Base-by-base conservation (phyloP, 2,888 invertebrate genomes). In the Conops quadrifasciatus region DNA sequence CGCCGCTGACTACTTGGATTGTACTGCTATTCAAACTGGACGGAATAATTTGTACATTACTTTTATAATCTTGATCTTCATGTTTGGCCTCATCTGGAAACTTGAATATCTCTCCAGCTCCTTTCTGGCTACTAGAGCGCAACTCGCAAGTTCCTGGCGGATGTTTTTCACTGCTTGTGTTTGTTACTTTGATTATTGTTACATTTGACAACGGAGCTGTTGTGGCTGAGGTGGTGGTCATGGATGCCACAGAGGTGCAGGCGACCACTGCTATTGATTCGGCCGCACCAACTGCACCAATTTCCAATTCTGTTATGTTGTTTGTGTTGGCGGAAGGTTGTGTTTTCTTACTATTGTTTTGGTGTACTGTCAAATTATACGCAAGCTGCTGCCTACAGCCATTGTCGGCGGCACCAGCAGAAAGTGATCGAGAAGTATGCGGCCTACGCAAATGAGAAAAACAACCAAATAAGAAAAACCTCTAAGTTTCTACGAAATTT, bases 171-270 rank as follows among this genome's bases (percentile, higher is more conserved):
- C 15, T 1, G 16, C 62, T 59, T 19, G 16, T 43, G 36, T 68
- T 67, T 28, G 60, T 62, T 0, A 90, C 89, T 85, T 90, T 87
- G n/a, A 90, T 90, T 0, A 90, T 90, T 28, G 90, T 90, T 45
- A 90, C 85, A 74, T 90, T 90, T 0, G 88, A 80, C 79, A 53
- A 79, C 78, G 77, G 73, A 24, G 72, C 75, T 56, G 73, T 74
- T 30, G 75, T 72, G 45, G 73, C 28, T 16, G 70, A 68, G 28
- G 58, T 65, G 24, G 72, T 51, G 16, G 64, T 51, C 53, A 64
- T 45, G 47, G 67, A 68, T 19, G 73, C 73, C n/a, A 74, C 71
- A 4, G 75, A 59, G 13, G 63, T 73, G 47, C n/a, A 36, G 36
- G 36, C 9, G 36, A 67, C 63, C 7, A 70, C 58, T 30, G 64